Conservation (phyloP, 2,888 invertebrate genomes). For the Caenorhabditis japonica region DNA sequence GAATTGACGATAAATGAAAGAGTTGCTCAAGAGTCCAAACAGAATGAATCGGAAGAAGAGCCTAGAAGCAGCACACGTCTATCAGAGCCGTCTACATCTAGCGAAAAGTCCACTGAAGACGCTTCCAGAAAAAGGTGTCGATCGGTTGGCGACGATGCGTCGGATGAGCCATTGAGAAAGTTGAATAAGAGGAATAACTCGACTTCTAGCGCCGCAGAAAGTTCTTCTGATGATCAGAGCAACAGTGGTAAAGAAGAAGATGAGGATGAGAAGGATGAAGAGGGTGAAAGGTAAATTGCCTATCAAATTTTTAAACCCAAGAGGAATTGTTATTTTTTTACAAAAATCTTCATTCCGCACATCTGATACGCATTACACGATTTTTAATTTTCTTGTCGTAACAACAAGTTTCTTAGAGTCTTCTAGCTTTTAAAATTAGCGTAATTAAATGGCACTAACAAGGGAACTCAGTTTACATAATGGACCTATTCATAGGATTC, state of each 20-base stretch:
- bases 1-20: constrained; percentile 28
- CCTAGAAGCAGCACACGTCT: constrained; percentile 22
- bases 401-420: too few species aligned
- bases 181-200: constrained; percentile 27
- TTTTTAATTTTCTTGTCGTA: too few species aligned
- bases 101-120: neutral
- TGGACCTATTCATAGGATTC: too few species aligned
- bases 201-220: constrained; percentile 27
- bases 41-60: too few species aligned
- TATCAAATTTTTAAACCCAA: neutral
- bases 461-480: too few species aligned
- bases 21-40: neutral
- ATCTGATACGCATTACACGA: too few species aligned
- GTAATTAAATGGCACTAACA: too few species aligned
- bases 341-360: too few species aligned
- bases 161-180: constrained; percentile 29
- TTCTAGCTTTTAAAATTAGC: too few species aligned
- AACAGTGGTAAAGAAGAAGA: constrained; percentile 38
- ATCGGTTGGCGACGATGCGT: constrained; percentile 30
- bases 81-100: constrained; percentile 20
- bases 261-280: constrained; percentile 28
- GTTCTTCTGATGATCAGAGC: constrained; percentile 44
- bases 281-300: constrained; percentile 28
- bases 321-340: too few species aligned
- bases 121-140: constrained; percentile 26